These are phyloP conservation scores for Drymonia ruficornis DNA, from an alignment of 2,888 invertebrate species.

Conservation along the genomic window DNA sequence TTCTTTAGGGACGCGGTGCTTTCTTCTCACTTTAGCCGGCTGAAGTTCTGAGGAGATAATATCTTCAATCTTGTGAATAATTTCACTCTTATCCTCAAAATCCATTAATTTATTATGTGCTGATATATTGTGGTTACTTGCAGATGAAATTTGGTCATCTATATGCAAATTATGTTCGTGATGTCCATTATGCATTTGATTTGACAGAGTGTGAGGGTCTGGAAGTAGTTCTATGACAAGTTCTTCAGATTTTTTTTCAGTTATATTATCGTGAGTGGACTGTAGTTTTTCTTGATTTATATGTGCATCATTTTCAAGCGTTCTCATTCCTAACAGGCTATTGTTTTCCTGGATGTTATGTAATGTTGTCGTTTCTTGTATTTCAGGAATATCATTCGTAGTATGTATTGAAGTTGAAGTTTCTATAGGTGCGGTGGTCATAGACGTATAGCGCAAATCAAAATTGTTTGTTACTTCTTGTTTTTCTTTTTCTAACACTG, in stretches of 20 bases:
- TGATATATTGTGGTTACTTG: slow-evolving; percentile 11
- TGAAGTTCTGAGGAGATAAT: slow-evolving; percentile 53
- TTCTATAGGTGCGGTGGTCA: slow-evolving; percentile 3
- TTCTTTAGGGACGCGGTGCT: slow-evolving; percentile 56
- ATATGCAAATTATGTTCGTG: slow-evolving; percentile 15
- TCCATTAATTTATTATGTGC: slow-evolving; percentile 43
- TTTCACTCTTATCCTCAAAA: slow-evolving; percentile 35
- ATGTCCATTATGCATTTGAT: slow-evolving; percentile 18
- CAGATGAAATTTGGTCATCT: slow-evolving; percentile 12
- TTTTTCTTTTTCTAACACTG: slow-evolving; percentile 28
- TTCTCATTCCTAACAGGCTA: background rate
- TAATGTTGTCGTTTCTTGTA: slow-evolving; percentile 1
- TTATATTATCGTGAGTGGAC: slow-evolving; percentile 12
- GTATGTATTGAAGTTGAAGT: slow-evolving; percentile 11
- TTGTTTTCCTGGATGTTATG: slow-evolving; percentile 1
- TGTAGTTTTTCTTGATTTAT: background rate
- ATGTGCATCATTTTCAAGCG: background rate
- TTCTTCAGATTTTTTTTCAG: slow-evolving; percentile 37
- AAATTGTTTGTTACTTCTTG: slow-evolving; percentile 4
- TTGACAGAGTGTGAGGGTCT: slow-evolving; percentile 14
- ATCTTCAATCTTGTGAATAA: slow-evolving; percentile 51
- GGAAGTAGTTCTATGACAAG: slow-evolving; percentile 41
- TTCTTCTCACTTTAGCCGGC: slow-evolving; percentile 65
- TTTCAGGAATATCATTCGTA: slow-evolving; percentile 2
- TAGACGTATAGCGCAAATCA: background rate